Percentiles rank a stretch among this genome's conserved stretches.
Conservation (phyloP, 2,113 vertebrate genomes). For the Dasyurus viverrinus region DNA sequence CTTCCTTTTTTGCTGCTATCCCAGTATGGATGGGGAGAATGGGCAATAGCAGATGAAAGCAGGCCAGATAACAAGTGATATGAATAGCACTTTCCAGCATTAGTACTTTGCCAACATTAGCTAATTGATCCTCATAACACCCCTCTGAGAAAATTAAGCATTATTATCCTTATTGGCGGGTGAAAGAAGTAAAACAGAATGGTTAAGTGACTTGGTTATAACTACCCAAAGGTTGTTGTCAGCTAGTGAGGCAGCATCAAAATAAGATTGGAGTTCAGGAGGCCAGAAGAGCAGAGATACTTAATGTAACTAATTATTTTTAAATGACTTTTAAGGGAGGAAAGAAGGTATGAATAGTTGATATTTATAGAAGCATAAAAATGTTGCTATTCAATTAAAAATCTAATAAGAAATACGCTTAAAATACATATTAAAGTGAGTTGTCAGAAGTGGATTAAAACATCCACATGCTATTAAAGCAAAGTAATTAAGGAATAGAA, state of each 20-base stretch:
- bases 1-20: background rate
- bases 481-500: background rate
- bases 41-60: background rate
- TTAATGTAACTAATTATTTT: constrained; percentile 59
- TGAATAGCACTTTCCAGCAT: background rate
- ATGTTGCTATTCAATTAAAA: background rate
- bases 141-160: constrained; percentile 74
- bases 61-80: background rate
- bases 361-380: background rate
- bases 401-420: background rate
- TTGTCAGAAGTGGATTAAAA: background rate
- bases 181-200: constrained; percentile 67
- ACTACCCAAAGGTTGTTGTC: constrained; percentile 53
- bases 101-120: constrained; percentile 6
- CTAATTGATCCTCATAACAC: constrained; percentile 38
- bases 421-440: background rate
- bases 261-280: constrained; percentile 54
- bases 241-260: constrained; percentile 52
- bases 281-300: constrained; percentile 35
- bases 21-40: background rate
- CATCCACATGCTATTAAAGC: background rate
- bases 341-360: background rate
- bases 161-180: constrained; percentile 71
- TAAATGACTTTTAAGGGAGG: constrained; percentile 38
- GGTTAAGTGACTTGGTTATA: constrained; percentile 70